These are phyloP conservation scores for Macquaria australasica DNA, from an alignment of 2,113 vertebrate species.

Conservation along the genomic window DNA sequence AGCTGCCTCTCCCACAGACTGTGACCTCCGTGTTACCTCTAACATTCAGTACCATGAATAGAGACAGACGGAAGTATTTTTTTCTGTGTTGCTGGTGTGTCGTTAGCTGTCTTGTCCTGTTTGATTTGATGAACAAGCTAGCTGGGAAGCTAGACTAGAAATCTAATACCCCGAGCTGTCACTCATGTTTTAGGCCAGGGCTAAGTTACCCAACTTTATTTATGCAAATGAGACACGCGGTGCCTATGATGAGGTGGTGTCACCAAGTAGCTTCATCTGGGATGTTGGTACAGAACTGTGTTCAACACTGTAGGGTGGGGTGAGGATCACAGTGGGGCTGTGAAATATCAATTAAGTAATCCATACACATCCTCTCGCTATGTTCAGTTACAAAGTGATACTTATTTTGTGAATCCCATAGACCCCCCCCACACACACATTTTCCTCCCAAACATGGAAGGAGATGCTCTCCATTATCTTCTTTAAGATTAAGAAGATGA, in stretches of 20 bases:
- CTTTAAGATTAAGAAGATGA: neutral
- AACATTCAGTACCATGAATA: neutral
- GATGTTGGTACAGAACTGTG: neutral
- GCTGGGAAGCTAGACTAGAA: slow-evolving; percentile 24
- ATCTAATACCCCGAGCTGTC: slow-evolving; percentile 17
- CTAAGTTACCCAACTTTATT: slow-evolving; percentile 20
- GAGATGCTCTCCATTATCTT: neutral
- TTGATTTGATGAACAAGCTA: slow-evolving; percentile 50
- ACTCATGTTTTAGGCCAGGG: slow-evolving; percentile 26
- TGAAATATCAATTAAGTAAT: neutral
- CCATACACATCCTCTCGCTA: neutral
- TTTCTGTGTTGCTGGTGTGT: slow-evolving; percentile 6
- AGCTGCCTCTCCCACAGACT: slow-evolving; percentile 43
- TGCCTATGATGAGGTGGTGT: neutral
- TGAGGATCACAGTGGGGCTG: slow-evolving; percentile 7
- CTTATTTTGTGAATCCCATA: neutral
- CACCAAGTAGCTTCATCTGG: neutral
- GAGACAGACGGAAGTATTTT: neutral
- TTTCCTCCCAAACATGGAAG: neutral
- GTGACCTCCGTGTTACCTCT: slow-evolving; percentile 28
- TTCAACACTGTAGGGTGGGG: neutral
- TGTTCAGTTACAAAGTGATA: neutral
- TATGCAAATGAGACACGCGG: slow-evolving; percentile 29
- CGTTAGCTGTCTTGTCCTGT: slow-evolving; percentile 31
- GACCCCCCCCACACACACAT: neutral